Evolutionary conservation across 2,888 invertebrate species (phyloP).

Genomic region (Lasioglossum oenotherae): DNA sequence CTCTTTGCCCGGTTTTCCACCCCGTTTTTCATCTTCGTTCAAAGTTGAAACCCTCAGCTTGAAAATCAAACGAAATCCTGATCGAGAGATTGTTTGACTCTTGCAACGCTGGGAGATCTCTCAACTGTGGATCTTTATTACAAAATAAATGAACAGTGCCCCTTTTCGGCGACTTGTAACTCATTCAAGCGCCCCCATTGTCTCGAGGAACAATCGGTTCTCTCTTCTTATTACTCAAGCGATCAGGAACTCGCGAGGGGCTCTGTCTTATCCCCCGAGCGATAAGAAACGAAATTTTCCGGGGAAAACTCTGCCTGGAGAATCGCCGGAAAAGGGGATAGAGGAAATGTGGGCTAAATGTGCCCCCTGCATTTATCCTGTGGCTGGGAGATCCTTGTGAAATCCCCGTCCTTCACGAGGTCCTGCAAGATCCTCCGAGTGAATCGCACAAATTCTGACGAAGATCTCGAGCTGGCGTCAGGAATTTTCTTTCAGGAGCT

Average conservation of each 20-base stretch:
- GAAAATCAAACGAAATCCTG: background rate
- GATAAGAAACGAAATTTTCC: slow-evolving; percentile 18
- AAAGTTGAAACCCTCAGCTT: background rate
- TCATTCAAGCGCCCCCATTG: background rate
- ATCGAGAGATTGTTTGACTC: background rate
- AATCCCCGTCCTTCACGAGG: background rate
- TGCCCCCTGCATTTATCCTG: background rate
- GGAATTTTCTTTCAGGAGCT: background rate
- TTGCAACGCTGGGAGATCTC: no score
- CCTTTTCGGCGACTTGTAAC: background rate
- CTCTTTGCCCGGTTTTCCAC: background rate
- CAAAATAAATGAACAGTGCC: background rate
- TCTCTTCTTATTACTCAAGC: background rate
- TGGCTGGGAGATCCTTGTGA: background rate
- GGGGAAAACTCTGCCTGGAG: background rate
- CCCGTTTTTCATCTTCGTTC: background rate
- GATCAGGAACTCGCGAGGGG: background rate
- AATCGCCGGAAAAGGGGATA: background rate
- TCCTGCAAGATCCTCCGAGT: background rate
- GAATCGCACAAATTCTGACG: background rate
- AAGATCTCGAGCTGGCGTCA: background rate
- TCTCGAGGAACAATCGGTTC: slow-evolving; percentile 33
- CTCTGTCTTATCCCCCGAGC: background rate
- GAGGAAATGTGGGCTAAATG: slow-evolving; percentile 9
- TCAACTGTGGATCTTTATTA: background rate